phyloP scores from a whole-genome alignment of 2,888 invertebrate species.

The Sympetrum striolatum region DNA sequence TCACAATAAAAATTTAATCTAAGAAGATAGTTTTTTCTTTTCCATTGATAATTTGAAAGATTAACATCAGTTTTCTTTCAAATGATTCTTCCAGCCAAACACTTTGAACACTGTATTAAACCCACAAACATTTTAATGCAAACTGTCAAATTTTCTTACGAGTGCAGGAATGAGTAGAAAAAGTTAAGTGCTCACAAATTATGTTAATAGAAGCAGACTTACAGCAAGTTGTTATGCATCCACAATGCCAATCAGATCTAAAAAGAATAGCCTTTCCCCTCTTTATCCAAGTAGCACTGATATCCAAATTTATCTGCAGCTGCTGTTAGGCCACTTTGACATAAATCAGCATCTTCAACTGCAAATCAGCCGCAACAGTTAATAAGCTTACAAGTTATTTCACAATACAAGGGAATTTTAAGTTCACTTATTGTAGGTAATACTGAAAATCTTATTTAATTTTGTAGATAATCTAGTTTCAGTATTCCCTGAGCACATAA shows the following conservation, averaged over 20 bases:
- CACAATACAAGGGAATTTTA: slow-evolving; percentile 35
- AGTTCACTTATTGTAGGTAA: slow-evolving; percentile 38
- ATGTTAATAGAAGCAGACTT: slow-evolving; percentile 36
- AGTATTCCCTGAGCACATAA: slow-evolving; percentile 42
- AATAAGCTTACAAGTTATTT: slow-evolving; percentile 17
- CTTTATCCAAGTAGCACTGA: slow-evolving; percentile 15
- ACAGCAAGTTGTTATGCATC: neutral
- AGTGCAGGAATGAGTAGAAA: slow-evolving; percentile 42
- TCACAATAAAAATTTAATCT: slow-evolving; percentile 19
- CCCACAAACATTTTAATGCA: slow-evolving; percentile 35
- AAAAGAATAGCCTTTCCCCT: slow-evolving; percentile 31
- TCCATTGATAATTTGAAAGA: slow-evolving; percentile 16
- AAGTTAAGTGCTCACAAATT: slow-evolving; percentile 36
- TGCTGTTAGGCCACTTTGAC: slow-evolving; percentile 33
- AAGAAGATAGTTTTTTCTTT: neutral
- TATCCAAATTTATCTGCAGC: slow-evolving; percentile 28
- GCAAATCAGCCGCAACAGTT: slow-evolving; percentile 38
- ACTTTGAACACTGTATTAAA: slow-evolving; percentile 26
- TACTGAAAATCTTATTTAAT: slow-evolving; percentile 13
- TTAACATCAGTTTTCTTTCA: slow-evolving; percentile 6
- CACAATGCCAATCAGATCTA: slow-evolving; percentile 40
- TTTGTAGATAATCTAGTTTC: slow-evolving; percentile 18
- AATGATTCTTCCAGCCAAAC: slow-evolving; percentile 28
- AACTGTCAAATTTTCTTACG: slow-evolving; percentile 25
- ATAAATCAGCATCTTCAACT: slow-evolving; percentile 30